These are phyloP conservation scores for Phrynocephalus vlangalii DNA, from an alignment of 2,797 vertebrate genomes.

Conservation along the genomic window DNA sequence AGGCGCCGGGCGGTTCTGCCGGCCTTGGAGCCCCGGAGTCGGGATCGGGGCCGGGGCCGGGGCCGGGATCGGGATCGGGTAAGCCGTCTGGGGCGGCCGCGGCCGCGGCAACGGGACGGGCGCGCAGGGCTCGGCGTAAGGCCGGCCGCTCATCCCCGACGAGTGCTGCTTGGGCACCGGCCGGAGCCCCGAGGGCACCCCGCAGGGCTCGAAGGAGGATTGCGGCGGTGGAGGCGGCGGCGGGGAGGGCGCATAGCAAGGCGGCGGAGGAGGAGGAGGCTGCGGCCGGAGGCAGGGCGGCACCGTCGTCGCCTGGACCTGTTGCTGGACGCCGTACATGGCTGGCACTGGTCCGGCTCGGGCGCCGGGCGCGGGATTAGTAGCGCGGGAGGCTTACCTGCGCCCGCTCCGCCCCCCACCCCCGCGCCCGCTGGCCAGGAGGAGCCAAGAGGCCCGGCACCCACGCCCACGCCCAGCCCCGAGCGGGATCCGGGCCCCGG, in stretches of 20 bases:
- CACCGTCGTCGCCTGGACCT: slow-evolving; percentile 53
- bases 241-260: not conserved
- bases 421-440: not conserved
- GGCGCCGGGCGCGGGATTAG: not conserved
- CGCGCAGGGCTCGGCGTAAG: not conserved
- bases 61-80: slow-evolving; percentile 49
- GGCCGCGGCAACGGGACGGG: not conserved
- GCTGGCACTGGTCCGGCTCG: not conserved
- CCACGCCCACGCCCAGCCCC: too few relatives aligned
- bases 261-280: not conserved
- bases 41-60: slow-evolving; percentile 37
- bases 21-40: slow-evolving; percentile 4
- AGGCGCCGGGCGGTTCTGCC: slow-evolving; percentile 27
- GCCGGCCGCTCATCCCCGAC: slow-evolving; percentile 45
- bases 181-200: not conserved
- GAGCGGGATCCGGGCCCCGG: not conserved
- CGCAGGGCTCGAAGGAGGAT: not conserved
- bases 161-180: not conserved
- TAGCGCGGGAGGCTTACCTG: not conserved
- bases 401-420: not conserved
- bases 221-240: not conserved
- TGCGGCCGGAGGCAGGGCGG: not conserved
- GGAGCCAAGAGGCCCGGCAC: too few relatives aligned
- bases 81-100: slow-evolving; percentile 33
- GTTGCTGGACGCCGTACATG: slow-evolving; percentile 69